phyloP scores from a whole-genome alignment of 2,888 invertebrate species.

The Habroteleia sp. region DNA sequence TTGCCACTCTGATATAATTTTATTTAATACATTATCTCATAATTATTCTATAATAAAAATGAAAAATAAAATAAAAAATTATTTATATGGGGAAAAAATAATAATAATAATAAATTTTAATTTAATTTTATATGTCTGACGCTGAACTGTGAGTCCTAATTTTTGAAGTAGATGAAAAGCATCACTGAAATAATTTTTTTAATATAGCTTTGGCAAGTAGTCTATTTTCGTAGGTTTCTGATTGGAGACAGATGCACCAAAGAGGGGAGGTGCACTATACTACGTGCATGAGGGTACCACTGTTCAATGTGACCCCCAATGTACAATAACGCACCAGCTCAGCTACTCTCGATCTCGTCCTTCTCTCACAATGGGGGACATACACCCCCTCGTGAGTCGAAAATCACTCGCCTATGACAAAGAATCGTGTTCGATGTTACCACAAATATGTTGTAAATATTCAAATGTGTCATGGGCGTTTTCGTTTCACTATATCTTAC shows the following conservation, averaged over 20 bases:
- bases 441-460: slow-evolving; percentile 78
- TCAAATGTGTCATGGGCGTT: slow-evolving; percentile 38
- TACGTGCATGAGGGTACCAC: slow-evolving; percentile 75
- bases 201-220: slow-evolving; percentile 33
- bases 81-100: too few species aligned
- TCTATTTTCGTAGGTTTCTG: slow-evolving; percentile 78
- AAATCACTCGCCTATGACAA: slow-evolving; percentile 77
- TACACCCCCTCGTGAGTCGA: slow-evolving; percentile 68
- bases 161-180: too few species aligned
- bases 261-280: slow-evolving; percentile 75
- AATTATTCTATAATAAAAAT: too few species aligned
- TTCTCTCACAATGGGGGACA: slow-evolving; percentile 64
- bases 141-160: too few species aligned
- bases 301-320: slow-evolving; percentile 75
- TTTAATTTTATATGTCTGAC: too few species aligned
- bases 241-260: slow-evolving; percentile 81
- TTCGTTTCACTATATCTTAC: background rate
- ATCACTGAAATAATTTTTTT: slow-evolving; percentile 38
- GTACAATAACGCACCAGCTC: slow-evolving; percentile 76
- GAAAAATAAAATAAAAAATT: too few species aligned
- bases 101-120: too few species aligned
- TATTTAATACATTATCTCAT: too few species aligned
- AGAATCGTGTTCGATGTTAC: slow-evolving; percentile 77
- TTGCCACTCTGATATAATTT: too few species aligned
- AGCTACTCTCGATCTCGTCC: slow-evolving; percentile 66